Percentiles rank a stretch among this genome's conserved stretches.
Evolutionary conservation across 2,113 vertebrate species (phyloP).

Genomic region (Orycteropus afer): DNA sequence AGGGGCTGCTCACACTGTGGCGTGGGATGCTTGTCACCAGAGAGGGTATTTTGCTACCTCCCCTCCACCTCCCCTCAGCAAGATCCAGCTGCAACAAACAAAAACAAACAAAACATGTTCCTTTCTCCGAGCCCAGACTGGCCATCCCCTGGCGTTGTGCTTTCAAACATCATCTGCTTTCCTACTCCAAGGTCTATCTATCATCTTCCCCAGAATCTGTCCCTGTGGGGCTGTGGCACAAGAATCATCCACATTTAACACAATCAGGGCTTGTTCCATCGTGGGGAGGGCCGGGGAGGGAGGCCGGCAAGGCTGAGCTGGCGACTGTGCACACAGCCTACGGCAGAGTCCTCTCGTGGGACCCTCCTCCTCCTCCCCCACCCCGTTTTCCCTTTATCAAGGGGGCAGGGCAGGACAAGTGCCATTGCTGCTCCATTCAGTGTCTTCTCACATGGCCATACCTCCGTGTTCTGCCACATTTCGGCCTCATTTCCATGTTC

Average conservation of each 20-base stretch:
- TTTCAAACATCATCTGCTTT: conserved; percentile 68
- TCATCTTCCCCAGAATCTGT: conserved; percentile 70
- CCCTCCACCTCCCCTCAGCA: neutral
- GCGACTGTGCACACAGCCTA: neutral
- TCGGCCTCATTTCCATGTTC: neutral
- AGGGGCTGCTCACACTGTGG: neutral
- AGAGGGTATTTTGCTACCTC: neutral
- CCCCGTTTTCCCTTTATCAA: conserved; percentile 9
- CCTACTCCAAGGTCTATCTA: conserved; percentile 63
- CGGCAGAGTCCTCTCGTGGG: neutral
- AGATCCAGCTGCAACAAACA: conserved; percentile 59
- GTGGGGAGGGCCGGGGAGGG: neutral
- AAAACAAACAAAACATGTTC: conserved; percentile 75
- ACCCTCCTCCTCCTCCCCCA: neutral
- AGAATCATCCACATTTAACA: conserved; percentile 60
- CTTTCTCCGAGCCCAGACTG: conserved; percentile 31
- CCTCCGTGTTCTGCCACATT: neutral
- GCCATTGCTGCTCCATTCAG: neutral
- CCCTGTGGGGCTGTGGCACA: neutral
- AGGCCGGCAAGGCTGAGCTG: neutral
- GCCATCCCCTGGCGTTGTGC: neutral
- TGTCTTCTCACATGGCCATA: neutral
- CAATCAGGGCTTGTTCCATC: conserved; percentile 43
- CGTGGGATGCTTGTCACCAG: neutral
- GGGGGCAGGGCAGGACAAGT: neutral